A percentile compares a stretch with the other conserved stretches of the same genome.
These are phyloP conservation scores for Drosophila varians DNA, from an alignment of 1,140 invertebrate genomes.

Conservation along the genomic window DNA sequence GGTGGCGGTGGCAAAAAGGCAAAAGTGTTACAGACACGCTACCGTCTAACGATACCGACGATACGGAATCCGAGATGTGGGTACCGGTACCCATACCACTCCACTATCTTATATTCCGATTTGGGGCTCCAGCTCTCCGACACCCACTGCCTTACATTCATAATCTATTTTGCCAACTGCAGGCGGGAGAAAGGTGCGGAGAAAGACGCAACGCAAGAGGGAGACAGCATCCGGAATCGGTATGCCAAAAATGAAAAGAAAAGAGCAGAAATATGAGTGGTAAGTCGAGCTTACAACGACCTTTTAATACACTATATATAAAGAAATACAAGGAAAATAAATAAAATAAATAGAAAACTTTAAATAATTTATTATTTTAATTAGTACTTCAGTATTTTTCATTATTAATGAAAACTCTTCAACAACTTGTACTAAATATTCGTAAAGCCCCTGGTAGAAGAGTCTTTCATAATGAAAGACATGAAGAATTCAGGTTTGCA, in stretches of 20 bases:
- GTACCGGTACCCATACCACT: conserved; percentile 11
- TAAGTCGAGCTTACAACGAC: background rate
- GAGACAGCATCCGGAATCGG: conserved; percentile 74
- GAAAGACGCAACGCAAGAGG: conserved; percentile 14
- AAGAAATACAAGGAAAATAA: background rate
- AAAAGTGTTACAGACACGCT: conserved; percentile 79
- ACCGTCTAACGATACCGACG: conserved; percentile 59
- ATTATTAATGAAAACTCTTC: background rate
- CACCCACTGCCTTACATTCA: conserved; percentile 81
- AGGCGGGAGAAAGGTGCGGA: background rate
- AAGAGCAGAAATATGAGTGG: conserved; percentile 8
- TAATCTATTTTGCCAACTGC: conserved; percentile 61
- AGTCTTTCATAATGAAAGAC: conserved; percentile 51
- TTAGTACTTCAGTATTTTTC: background rate
- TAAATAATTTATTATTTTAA: background rate
- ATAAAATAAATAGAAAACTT: too few relatives aligned
- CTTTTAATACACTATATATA: conserved; percentile 1
- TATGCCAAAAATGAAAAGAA: conserved; percentile 57
- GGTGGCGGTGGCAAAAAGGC: conserved; percentile 17
- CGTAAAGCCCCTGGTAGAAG: background rate
- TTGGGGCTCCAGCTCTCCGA: conserved; percentile 23
- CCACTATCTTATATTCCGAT: background rate
- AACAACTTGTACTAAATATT: background rate
- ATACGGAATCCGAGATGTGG: conserved; percentile 36
- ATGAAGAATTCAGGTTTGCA: conserved; percentile 78